Conservation (phyloP, 2,888 invertebrate genomes). For the Drosophila borborema region DNA sequence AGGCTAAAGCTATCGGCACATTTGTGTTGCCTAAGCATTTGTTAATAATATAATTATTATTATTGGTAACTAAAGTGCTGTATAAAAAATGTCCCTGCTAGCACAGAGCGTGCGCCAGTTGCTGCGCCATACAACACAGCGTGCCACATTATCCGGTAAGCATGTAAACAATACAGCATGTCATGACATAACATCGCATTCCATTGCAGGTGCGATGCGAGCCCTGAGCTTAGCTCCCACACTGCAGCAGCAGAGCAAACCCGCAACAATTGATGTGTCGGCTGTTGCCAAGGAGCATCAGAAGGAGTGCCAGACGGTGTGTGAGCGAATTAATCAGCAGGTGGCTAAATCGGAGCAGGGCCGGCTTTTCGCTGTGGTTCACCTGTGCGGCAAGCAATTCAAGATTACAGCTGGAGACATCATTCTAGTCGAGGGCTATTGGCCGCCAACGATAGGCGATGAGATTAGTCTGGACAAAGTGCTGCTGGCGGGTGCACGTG, state of each 20-base stretch:
- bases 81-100: slow-evolving; percentile 67
- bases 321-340: slow-evolving; percentile 77
- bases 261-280: slow-evolving; percentile 31
- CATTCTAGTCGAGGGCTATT: slow-evolving; percentile 92
- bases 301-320: slow-evolving; percentile 66
- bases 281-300: slow-evolving; percentile 64
- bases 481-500: slow-evolving; percentile 90
- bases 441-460: slow-evolving; percentile 93
- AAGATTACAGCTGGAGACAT: slow-evolving; percentile 94
- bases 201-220: slow-evolving; percentile 70
- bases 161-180: background rate
- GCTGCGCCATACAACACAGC: slow-evolving; percentile 61
- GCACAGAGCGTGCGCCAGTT: slow-evolving; percentile 62
- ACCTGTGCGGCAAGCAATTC: slow-evolving; percentile 93
- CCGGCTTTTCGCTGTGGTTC: slow-evolving; percentile 91
- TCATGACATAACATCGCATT: slow-evolving; percentile 60
- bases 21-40: slow-evolving; percentile 6
- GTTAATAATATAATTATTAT: background rate
- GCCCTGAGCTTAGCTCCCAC: slow-evolving; percentile 68
- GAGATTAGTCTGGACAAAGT: slow-evolving; percentile 93
- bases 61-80: slow-evolving; percentile 4
- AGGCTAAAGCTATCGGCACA: slow-evolving; percentile 9
- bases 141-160: slow-evolving; percentile 60
- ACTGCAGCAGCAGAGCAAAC: slow-evolving; percentile 64
- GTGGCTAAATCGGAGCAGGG: slow-evolving; percentile 73